phyloP scores from a whole-genome alignment of 2,113 vertebrate species.

The Crotalus viridis region DNA sequence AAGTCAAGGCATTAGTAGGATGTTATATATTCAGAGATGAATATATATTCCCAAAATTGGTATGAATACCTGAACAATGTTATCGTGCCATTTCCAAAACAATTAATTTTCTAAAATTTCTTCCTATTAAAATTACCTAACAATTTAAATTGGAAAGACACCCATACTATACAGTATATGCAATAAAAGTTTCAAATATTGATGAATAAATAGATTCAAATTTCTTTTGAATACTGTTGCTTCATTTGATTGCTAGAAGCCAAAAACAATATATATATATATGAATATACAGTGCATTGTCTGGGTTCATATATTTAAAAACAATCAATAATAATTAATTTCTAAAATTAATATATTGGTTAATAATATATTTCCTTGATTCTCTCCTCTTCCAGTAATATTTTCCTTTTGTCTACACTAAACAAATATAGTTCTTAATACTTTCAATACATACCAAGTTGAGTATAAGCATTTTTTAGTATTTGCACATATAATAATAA shows the following conservation, averaged over 20 bases:
- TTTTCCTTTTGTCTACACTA: too few relatives aligned
- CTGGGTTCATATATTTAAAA: too few relatives aligned
- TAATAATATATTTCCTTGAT: too few relatives aligned
- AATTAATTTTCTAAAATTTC: not conserved
- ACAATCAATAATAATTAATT: too few relatives aligned
- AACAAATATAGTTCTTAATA: too few relatives aligned
- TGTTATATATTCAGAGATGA: not conserved
- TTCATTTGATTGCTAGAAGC: not conserved
- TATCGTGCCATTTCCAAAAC: not conserved
- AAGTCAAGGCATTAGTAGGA: not conserved
- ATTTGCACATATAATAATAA: too few relatives aligned
- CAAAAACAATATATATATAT: too few relatives aligned
- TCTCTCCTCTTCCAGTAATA: too few relatives aligned
- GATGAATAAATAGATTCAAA: not conserved
- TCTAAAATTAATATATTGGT: too few relatives aligned
- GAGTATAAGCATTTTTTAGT: too few relatives aligned
- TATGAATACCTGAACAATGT: not conserved
- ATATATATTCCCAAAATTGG: not conserved
- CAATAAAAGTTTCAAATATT: not conserved
- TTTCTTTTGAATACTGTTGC: not conserved
- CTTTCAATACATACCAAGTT: too few relatives aligned
- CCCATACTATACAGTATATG: not conserved
- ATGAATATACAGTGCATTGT: too few relatives aligned
- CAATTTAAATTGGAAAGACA: not conserved
- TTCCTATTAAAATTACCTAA: not conserved